Percentiles rank a stretch among this genome's conserved stretches.
Evolutionary conservation across 2,797 vertebrate species (phyloP).

Genomic region (Champsocephalus gunnari): DNA sequence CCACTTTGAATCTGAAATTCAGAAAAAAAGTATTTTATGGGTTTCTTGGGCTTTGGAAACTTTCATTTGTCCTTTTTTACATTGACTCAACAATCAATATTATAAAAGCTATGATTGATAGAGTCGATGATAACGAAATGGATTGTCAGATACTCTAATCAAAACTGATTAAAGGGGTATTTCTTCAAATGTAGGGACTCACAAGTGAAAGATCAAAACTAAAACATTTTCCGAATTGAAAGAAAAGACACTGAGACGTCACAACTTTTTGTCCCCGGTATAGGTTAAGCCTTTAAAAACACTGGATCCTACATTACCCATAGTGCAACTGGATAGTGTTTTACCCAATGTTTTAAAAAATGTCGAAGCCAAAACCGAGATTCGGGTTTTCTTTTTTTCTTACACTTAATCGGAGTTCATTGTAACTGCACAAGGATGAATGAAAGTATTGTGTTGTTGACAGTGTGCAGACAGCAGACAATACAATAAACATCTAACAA

Average conservation of each 20-base stretch:
- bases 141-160: not conserved
- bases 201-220: too few relatives aligned
- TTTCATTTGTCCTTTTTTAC: too few relatives aligned
- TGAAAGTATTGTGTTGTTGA: not conserved
- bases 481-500: not conserved
- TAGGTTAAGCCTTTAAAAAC: too few relatives aligned
- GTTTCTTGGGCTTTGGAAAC: not conserved
- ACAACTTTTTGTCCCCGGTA: not conserved
- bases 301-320: slow-evolving; percentile 5
- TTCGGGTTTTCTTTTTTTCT: not conserved
- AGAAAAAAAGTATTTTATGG: too few relatives aligned
- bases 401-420: not conserved
- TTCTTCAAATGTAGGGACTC: not conserved
- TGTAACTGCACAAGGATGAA: not conserved
- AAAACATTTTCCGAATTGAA: not conserved
- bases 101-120: not conserved
- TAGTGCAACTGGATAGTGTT: not conserved
- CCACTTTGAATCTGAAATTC: not conserved
- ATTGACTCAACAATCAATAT: not conserved
- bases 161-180: not conserved
- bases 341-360: not conserved
- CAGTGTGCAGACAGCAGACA: not conserved
- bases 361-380: not conserved
- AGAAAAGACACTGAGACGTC: not conserved
- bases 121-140: not conserved